Evolutionary conservation across 2,113 vertebrate species (phyloP).

Genomic region (Eptatretus burgeri): DNA sequence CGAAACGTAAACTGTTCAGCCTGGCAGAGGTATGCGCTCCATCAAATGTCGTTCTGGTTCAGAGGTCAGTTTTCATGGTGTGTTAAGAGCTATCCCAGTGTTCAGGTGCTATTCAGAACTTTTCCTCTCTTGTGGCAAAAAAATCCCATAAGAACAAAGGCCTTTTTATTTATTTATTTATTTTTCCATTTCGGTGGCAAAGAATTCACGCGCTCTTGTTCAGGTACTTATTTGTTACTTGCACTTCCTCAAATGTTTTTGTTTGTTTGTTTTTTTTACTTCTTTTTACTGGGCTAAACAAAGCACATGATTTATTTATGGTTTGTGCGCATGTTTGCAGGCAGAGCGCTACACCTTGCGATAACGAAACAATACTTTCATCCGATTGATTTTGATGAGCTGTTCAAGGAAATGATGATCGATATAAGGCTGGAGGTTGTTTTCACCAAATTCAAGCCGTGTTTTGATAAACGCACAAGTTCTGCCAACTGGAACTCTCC

Average conservation of each 20-base stretch:
- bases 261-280: neutral
- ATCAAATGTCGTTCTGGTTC: too few species aligned
- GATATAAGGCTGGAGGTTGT: neutral
- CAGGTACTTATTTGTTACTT: neutral
- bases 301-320: neutral
- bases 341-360: neutral
- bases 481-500: conserved; percentile 4
- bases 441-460: conserved; percentile 1
- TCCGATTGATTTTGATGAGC: neutral
- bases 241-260: neutral
- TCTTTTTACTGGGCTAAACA: neutral
- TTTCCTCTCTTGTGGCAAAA: too few species aligned
- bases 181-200: too few species aligned
- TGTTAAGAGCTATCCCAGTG: too few species aligned
- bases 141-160: too few species aligned
- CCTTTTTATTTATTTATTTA: too few species aligned
- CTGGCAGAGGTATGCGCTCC: too few species aligned
- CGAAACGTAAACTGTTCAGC: too few species aligned
- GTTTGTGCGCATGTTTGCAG: neutral
- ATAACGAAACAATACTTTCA: neutral
- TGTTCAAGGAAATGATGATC: neutral
- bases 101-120: too few species aligned
- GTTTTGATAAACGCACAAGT: neutral
- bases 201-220: neutral
- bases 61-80: too few species aligned